Conservation (phyloP, 2,113 vertebrate species). For the Pterophyllum scalare region DNA sequence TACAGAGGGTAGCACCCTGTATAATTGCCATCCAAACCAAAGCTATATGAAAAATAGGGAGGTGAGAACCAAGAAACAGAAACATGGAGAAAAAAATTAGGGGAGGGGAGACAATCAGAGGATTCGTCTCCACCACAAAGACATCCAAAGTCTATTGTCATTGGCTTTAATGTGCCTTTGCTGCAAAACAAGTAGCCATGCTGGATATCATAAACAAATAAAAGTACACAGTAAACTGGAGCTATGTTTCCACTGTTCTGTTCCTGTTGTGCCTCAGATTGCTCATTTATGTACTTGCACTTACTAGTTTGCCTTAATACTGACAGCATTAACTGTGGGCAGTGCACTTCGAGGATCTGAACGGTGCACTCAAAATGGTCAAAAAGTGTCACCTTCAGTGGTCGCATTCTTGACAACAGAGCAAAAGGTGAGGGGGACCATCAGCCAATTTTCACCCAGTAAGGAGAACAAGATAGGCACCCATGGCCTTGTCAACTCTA, state of each 20-base stretch:
- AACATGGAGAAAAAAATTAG: neutral
- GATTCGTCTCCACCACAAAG: neutral
- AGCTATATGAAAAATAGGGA: neutral
- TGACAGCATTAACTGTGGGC: neutral
- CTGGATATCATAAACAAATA: neutral
- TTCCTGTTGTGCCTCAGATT: neutral
- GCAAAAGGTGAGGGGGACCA: neutral
- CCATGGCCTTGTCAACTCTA: neutral
- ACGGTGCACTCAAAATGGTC: neutral
- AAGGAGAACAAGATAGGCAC: neutral
- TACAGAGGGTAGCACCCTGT: too few species aligned
- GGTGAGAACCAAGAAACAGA: neutral
- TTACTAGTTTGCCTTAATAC: neutral
- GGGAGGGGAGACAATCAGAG: neutral
- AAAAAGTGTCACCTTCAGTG: neutral
- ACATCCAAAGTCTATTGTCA: constrained; percentile 4
- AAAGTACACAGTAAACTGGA: neutral
- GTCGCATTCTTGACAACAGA: neutral
- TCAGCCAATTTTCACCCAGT: neutral
- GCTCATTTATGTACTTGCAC: neutral
- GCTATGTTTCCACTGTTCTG: neutral
- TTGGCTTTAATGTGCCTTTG: neutral
- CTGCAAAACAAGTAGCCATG: neutral
- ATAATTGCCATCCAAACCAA: neutral
- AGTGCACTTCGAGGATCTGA: neutral